phyloP scores from a whole-genome alignment of 2,888 invertebrate species.

The Agonopterix heracliana region DNA sequence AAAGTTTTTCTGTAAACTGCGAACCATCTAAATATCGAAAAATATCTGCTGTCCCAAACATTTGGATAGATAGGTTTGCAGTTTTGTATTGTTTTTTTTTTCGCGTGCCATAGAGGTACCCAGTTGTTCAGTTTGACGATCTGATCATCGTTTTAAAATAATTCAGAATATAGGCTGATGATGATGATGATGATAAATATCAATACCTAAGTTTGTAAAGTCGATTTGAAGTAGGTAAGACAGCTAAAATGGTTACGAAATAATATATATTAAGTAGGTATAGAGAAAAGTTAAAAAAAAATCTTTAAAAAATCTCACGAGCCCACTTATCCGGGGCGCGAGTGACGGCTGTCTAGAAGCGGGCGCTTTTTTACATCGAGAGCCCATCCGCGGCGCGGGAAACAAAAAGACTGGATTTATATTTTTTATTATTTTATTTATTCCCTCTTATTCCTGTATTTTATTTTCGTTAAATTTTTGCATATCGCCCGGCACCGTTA shows the following conservation, averaged over 20 bases:
- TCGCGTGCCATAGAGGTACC: too few relatives aligned
- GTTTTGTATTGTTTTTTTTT: too few relatives aligned
- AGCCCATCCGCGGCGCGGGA: slow-evolving; percentile 67
- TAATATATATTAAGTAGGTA: background rate
- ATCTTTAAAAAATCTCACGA: slow-evolving; percentile 29
- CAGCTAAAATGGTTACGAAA: background rate
- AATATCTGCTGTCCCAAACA: too few relatives aligned
- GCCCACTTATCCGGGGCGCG: slow-evolving; percentile 23
- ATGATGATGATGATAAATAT: too few relatives aligned
- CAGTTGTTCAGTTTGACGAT: too few relatives aligned
- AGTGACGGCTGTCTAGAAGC: slow-evolving; percentile 70
- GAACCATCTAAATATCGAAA: too few relatives aligned
- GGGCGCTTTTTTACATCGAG: slow-evolving; percentile 72
- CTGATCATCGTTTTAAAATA: too few relatives aligned
- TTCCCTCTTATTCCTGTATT: slow-evolving; percentile 60
- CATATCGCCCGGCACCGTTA: slow-evolving; percentile 51
- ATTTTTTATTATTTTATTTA: slow-evolving; percentile 73
- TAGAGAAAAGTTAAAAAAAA: too few relatives aligned
- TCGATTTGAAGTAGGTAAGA: background rate
- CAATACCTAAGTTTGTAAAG: too few relatives aligned
- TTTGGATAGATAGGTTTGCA: too few relatives aligned
- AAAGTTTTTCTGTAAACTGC: too few relatives aligned
- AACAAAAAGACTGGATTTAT: slow-evolving; percentile 75
- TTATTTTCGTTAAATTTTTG: slow-evolving; percentile 66
- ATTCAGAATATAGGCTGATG: too few relatives aligned